Percentiles rank a stretch among this genome's conserved stretches.
Conservation (phyloP, 2,888 invertebrate genomes). For the Idaea biselata region DNA sequence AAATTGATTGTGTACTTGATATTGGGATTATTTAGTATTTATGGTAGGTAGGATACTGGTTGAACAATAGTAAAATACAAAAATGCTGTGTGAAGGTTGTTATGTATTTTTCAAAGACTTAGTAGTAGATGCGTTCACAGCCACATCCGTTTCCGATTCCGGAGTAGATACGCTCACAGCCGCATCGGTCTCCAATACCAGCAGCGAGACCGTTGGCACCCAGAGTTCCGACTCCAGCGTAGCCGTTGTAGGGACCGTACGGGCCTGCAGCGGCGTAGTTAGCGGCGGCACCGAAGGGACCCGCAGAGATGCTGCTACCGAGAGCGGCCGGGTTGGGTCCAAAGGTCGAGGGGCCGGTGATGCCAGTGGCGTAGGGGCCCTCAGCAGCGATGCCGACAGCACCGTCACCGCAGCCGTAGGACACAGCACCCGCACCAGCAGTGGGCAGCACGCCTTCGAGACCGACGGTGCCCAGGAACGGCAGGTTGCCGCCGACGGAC, state of each 20-base stretch:
- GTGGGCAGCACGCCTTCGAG: constrained; percentile 38
- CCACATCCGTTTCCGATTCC: not conserved
- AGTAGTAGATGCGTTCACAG: not conserved
- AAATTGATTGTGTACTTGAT: too few relatives aligned
- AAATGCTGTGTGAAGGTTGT: too few relatives aligned
- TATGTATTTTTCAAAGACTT: not conserved
- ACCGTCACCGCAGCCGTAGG: constrained; percentile 36
- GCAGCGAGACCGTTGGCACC: not conserved
- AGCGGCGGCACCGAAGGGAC: constrained; percentile 9
- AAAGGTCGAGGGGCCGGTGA: constrained; percentile 4
- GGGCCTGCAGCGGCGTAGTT: constrained; percentile 13
- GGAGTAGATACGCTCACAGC: not conserved
- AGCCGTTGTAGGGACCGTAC: constrained; percentile 12
- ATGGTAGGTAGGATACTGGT: too few relatives aligned
- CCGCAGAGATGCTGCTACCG: constrained; percentile 21
- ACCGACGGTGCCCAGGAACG: constrained; percentile 40
- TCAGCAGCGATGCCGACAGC: constrained; percentile 26
- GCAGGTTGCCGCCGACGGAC: constrained; percentile 36
- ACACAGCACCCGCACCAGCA: constrained; percentile 33
- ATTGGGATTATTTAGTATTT: too few relatives aligned
- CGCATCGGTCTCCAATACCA: not conserved
- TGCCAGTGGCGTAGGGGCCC: constrained; percentile 22
- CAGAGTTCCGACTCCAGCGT: not conserved
- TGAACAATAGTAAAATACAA: too few relatives aligned
- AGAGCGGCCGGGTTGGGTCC: constrained; percentile 7